Evolutionary conservation across 2,113 vertebrate species (phyloP).

Genomic region (Eulacestoma nigropectus): DNA sequence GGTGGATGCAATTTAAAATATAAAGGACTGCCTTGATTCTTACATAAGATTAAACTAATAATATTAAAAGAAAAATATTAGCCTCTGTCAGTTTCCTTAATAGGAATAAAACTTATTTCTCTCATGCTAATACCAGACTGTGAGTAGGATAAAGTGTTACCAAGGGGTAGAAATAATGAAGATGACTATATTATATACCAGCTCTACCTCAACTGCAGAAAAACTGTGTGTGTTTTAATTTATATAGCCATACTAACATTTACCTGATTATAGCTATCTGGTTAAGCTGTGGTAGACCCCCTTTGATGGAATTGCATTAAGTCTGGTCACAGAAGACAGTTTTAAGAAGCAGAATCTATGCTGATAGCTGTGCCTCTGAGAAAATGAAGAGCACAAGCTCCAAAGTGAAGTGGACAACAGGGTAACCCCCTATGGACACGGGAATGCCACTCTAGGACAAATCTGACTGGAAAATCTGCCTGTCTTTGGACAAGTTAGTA

Average conservation of each 20-base stretch:
- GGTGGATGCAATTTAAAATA: not conserved
- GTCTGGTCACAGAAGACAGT: not conserved
- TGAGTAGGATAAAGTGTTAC: not conserved
- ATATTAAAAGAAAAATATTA: not conserved
- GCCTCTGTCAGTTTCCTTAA: not conserved
- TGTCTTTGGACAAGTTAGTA: not conserved
- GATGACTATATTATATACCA: not conserved
- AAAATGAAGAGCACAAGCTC: fast-evolving
- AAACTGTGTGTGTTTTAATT: not conserved
- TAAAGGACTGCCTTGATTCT: not conserved
- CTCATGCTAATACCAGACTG: not conserved
- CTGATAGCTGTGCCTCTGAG: not conserved
- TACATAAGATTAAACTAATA: slow-evolving; percentile 2
- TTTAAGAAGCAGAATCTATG: not conserved
- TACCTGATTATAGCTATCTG: not conserved
- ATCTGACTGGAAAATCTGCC: not conserved
- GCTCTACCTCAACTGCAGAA: not conserved
- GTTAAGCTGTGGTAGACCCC: not conserved
- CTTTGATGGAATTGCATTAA: not conserved
- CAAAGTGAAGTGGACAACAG: not conserved
- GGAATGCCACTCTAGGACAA: not conserved
- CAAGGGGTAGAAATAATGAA: not conserved
- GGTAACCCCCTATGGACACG: not conserved
- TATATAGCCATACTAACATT: not conserved
- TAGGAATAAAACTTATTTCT: not conserved